These are phyloP conservation scores for Seriola quinqueradiata DNA, from an alignment of 2,113 vertebrate genomes.

Conservation along the genomic window DNA sequence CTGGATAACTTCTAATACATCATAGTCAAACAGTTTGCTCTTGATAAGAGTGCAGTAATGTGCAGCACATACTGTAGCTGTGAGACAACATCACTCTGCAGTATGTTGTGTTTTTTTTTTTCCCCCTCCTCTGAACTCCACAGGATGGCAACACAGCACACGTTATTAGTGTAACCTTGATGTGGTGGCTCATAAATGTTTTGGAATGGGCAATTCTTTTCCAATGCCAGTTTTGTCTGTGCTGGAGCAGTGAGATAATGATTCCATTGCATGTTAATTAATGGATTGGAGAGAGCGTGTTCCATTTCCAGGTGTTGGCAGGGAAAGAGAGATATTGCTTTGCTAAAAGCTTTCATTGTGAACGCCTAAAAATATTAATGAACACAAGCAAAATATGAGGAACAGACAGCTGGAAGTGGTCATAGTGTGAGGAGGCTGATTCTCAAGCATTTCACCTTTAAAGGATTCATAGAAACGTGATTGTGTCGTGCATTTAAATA, in stretches of 20 bases:
- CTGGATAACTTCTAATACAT: not conserved
- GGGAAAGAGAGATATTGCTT: slow-evolving; percentile 21
- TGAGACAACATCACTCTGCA: slow-evolving; percentile 21
- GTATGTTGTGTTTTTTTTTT: not conserved
- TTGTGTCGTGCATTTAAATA: not conserved
- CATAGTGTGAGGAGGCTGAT: slow-evolving; percentile 1
- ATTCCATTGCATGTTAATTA: slow-evolving; percentile 55
- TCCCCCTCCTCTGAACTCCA: slow-evolving; percentile 63
- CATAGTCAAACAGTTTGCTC: not conserved
- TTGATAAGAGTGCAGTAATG: not conserved
- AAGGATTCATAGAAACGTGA: not conserved
- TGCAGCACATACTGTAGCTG: not conserved
- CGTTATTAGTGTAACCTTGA: slow-evolving; percentile 59
- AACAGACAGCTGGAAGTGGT: slow-evolving; percentile 11
- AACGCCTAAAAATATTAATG: slow-evolving; percentile 27
- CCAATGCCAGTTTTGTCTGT: slow-evolving; percentile 19
- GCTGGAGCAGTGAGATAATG: slow-evolving; percentile 48
- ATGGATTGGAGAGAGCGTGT: slow-evolving; percentile 28
- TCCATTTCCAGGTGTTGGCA: slow-evolving; percentile 49
- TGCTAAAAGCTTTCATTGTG: slow-evolving; percentile 21
- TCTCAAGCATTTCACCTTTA: slow-evolving; percentile 4
- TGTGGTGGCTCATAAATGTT: slow-evolving; percentile 31
- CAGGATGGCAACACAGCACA: slow-evolving; percentile 73
- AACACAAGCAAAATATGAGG: slow-evolving; percentile 16
- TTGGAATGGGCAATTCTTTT: slow-evolving; percentile 23